Evolutionary conservation across 2,113 vertebrate species (phyloP), one percentile per base, ranked within the genome.

Genomic region (Psittacus erithacus): DNA sequence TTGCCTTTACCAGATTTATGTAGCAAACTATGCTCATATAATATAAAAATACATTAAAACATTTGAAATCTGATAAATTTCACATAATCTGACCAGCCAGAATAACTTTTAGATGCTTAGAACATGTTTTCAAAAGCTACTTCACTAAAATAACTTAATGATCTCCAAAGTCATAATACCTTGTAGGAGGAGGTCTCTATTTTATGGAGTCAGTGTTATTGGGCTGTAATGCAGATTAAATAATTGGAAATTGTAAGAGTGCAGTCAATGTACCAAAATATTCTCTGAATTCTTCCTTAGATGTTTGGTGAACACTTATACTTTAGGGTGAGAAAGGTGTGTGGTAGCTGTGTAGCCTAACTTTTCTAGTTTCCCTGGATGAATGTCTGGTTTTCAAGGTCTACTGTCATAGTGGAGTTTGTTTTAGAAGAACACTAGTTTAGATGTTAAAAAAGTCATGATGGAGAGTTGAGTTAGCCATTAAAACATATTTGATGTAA

Each of bases 121-220:
- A 79, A 52, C 2, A 7, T 29, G 19, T 73, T 92, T 92, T 78
- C 44, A 44, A 39, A 60, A 78, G 18, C 22, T 60, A 2, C 4
- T 78, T 84, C 13, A 47, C 57, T 60, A 71, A 87, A 92, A 50
- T 55, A 78, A 41, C 33, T 11, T 14, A 39, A 59, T 11, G 35
- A 2, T 69, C n/a, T 91, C 14, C 11, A 57, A 52, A 70, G 18
- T 75, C 22, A 3, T 0, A 1, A 10, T 57, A 35, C 2, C 10
- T 76, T n/a, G 7, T 28, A 73, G 60, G 16, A 52, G 10, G 18
- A 73, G 6, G 16, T 49, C 4, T 65, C 68, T 81, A 3, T 80
- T 70, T 86, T 55, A 18, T 93, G 23, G 11, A 91, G 44, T 52
- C 10, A 14, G 0, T 35, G 31, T 53, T 86, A 18, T 2, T 1